These are phyloP conservation scores for Amphiura filiformis DNA, from an alignment of 35 echinoderm and acorn worm genomes.

Conservation along the genomic window DNA sequence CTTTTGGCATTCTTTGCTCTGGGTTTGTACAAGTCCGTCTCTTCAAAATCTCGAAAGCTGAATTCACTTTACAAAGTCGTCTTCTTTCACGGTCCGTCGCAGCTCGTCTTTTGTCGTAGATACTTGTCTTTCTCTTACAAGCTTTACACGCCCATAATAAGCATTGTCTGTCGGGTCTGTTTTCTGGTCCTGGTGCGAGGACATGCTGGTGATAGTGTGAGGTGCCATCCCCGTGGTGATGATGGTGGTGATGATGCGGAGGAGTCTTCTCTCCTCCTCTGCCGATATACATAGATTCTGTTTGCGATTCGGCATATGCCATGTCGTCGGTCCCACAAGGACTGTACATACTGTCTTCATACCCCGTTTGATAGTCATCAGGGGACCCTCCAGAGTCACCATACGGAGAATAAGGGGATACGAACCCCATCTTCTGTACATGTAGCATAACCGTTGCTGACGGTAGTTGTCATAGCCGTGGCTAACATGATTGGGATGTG, in stretches of 20 bases:
- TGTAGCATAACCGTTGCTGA: not conserved
- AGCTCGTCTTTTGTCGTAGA: slow-evolving; percentile 74
- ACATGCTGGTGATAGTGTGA: not conserved
- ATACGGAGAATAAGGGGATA: not conserved
- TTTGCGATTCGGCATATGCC: not conserved
- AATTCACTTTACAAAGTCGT: slow-evolving; percentile 78
- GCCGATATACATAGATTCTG: not conserved
- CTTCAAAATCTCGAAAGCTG: slow-evolving; percentile 90
- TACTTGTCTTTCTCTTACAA: slow-evolving; percentile 64
- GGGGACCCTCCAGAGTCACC: not conserved
- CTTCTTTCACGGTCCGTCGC: slow-evolving; percentile 84
- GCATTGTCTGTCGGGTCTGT: slow-evolving; percentile 38
- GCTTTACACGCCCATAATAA: slow-evolving; percentile 80
- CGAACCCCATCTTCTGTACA: not conserved
- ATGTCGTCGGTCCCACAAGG: not conserved
- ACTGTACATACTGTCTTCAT: not conserved
- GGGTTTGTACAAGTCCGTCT: slow-evolving; percentile 74
- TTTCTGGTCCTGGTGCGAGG: not conserved
- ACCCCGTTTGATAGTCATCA: not conserved
- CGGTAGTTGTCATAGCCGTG: not conserved
- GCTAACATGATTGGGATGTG: not conserved
- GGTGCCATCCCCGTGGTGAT: not conserved
- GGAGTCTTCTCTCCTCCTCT: not conserved
- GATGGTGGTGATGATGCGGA: not conserved
- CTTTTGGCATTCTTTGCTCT: slow-evolving; percentile 77